Evolutionary conservation across 2,888 invertebrate genomes (phyloP).

Genomic region (Cerastis leucographa): DNA sequence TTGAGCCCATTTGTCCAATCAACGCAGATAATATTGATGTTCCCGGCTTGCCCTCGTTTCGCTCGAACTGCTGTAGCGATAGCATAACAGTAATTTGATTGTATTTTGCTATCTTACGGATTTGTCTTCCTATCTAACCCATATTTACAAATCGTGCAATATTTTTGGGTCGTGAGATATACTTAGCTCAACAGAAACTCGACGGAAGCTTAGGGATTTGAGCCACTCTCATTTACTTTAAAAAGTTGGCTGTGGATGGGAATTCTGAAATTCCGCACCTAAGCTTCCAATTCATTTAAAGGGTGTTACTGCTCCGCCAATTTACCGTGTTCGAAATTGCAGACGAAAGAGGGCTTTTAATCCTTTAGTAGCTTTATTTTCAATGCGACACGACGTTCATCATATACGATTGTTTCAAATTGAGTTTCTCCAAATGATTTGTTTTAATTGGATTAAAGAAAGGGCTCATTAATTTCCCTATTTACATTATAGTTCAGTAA

Average conservation of each 20-base stretch:
- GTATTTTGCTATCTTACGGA: constrained; percentile 29
- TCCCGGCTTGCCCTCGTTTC: constrained; percentile 83
- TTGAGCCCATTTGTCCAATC: constrained; percentile 86
- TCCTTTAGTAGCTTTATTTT: constrained; percentile 13
- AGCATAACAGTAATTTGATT: constrained; percentile 65
- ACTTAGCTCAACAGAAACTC: constrained; percentile 1
- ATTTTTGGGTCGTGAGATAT: neutral
- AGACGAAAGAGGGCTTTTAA: neutral
- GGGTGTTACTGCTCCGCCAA: neutral
- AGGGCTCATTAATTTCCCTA: neutral
- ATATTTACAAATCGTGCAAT: constrained; percentile 17
- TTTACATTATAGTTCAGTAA: neutral
- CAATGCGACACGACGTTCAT: neutral
- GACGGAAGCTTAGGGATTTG: neutral
- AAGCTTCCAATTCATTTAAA: constrained; percentile 1
- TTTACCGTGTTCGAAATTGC: neutral
- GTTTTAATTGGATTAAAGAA: neutral
- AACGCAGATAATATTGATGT: constrained; percentile 86
- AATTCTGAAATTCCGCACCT: neutral
- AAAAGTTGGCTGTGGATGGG: neutral
- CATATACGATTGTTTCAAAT: constrained; percentile 1
- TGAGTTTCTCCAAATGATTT: neutral
- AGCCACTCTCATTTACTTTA: neutral
- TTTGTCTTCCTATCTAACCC: constrained; percentile 20
- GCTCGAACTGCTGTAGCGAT: constrained; percentile 74